A percentile compares a stretch with the other conserved stretches of the same genome.
Evolutionary conservation across 1,140 invertebrate genomes (phyloP).

Genomic region (Scaptodrosophila lebanonensis): DNA sequence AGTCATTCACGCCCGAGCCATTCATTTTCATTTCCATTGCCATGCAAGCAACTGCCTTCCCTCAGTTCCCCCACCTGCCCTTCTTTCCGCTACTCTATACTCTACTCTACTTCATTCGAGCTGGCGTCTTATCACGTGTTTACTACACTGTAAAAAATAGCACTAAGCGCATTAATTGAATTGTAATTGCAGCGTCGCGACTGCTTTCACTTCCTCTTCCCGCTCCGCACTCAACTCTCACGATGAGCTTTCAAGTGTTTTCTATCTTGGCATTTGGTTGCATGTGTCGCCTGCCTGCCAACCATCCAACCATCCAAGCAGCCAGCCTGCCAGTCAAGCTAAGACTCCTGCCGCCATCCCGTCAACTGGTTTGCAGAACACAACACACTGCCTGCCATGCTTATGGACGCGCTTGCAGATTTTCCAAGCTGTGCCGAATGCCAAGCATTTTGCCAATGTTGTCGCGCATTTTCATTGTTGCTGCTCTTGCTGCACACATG

Average conservation of each 20-base stretch:
- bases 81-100: neutral
- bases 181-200: conserved; percentile 58
- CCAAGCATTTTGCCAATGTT: conserved; percentile 47
- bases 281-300: conserved; percentile 1
- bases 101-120: conserved; percentile 19
- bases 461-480: conserved; percentile 36
- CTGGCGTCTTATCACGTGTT: conserved; percentile 63
- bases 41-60: no score
- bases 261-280: conserved; percentile 1
- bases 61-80: no score
- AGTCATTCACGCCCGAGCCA: neutral
- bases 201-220: conserved; percentile 8
- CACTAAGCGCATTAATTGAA: conserved; percentile 72
- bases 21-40: conserved; percentile 10
- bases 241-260: neutral
- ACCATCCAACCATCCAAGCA: no score
- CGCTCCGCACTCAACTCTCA: neutral
- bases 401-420: no score
- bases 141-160: conserved; percentile 62
- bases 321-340: conserved; percentile 11
- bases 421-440: conserved; percentile 45
- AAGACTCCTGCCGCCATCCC: no score
- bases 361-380: no score
- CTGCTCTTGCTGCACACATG: conserved; percentile 17
- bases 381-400: no score